These are phyloP conservation scores for Calosoma granatense DNA, from an alignment of 1,140 invertebrate species.

Conservation along the genomic window DNA sequence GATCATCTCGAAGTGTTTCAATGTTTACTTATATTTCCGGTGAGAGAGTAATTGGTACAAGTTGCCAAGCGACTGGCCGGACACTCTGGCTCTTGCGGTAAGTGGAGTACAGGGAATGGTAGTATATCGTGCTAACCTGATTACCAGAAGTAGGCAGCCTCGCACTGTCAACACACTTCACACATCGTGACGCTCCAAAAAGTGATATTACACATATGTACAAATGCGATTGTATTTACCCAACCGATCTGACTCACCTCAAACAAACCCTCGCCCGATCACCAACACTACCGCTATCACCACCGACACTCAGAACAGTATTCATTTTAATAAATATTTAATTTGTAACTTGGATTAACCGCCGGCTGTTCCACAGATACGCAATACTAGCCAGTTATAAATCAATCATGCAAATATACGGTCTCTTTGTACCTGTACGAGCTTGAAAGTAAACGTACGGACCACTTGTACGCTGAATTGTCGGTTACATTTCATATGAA, in stretches of 20 bases:
- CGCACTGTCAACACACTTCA: neutral
- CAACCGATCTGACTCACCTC: neutral
- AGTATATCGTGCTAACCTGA: neutral
- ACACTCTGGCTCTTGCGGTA: neutral
- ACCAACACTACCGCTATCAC: too few relatives aligned
- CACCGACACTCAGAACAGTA: too few relatives aligned
- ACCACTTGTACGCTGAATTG: too few relatives aligned
- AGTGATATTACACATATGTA: conserved; percentile 6
- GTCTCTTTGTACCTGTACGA: too few relatives aligned
- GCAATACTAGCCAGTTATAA: too few relatives aligned
- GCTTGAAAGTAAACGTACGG: too few relatives aligned
- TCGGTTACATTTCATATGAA: too few relatives aligned
- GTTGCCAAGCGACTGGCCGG: neutral
- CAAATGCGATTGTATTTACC: conserved; percentile 4
- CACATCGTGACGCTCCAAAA: neutral
- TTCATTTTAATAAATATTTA: too few relatives aligned
- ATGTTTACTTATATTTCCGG: neutral
- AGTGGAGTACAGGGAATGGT: neutral
- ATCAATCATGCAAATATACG: too few relatives aligned
- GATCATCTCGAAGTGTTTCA: neutral
- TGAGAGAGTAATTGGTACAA: neutral
- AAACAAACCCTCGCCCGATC: too few relatives aligned
- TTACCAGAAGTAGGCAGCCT: neutral
- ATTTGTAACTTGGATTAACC: too few relatives aligned
- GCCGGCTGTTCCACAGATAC: too few relatives aligned